Conservation (phyloP, 2,888 invertebrate genomes). For the Miltochrista miniata region DNA sequence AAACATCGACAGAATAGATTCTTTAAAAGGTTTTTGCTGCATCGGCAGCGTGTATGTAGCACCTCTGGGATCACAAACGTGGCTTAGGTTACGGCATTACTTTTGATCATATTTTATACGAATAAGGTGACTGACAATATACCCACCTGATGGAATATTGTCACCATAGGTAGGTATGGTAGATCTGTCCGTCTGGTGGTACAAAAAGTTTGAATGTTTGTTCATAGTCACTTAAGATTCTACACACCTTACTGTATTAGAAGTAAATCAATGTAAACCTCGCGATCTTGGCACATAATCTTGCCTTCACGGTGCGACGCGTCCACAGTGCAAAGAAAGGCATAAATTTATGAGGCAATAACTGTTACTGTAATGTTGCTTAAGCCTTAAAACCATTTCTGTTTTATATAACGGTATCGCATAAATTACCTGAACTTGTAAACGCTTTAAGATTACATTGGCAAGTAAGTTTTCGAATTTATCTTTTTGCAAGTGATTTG, state of each 20-base stretch:
- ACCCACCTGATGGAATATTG: too few species aligned
- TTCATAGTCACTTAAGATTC: neutral
- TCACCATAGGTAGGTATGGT: too few species aligned
- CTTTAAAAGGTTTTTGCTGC: too few species aligned
- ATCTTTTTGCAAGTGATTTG: too few species aligned
- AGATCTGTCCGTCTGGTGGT: too few species aligned
- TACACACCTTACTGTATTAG: constrained; percentile 6
- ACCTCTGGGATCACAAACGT: too few species aligned
- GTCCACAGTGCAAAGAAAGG: constrained; percentile 45
- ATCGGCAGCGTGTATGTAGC: too few species aligned
- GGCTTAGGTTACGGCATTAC: too few species aligned
- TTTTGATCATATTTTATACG: too few species aligned
- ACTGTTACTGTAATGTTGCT: constrained; percentile 50
- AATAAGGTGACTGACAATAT: too few species aligned
- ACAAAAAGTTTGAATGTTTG: too few species aligned
- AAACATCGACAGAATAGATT: too few species aligned
- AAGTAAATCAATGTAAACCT: constrained; percentile 31
- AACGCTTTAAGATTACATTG: constrained; percentile 14
- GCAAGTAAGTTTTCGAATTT: constrained; percentile 5
- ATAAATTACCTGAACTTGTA: constrained; percentile 31
- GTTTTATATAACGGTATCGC: constrained; percentile 36
- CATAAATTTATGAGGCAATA: constrained; percentile 57
- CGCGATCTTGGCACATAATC: constrained; percentile 27
- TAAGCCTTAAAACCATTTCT: constrained; percentile 41
- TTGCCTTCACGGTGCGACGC: constrained; percentile 37